phyloP scores from a whole-genome alignment of 2,888 invertebrate genomes.

The Torymus aiolomorphi region DNA sequence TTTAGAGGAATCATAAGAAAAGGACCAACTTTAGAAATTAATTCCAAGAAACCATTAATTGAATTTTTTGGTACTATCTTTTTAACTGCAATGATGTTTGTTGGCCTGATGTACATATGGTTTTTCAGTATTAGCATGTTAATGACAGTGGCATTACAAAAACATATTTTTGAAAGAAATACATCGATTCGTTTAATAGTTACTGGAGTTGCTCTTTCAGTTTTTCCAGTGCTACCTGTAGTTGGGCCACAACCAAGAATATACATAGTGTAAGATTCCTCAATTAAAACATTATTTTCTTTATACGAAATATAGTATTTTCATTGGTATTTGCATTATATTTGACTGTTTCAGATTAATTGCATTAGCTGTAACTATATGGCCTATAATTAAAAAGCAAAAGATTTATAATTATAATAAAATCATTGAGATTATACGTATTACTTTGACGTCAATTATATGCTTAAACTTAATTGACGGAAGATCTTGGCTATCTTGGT shows the following conservation, averaged over 20 bases:
- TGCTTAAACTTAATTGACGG: constrained; percentile 68
- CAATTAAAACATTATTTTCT: constrained; percentile 10
- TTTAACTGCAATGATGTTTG: constrained; percentile 66
- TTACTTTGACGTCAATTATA: constrained; percentile 65
- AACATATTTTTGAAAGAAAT: constrained; percentile 60
- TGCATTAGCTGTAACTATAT: constrained; percentile 59
- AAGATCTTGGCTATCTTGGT: constrained; percentile 71
- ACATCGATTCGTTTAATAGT: constrained; percentile 42
- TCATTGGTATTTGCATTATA: constrained; percentile 1
- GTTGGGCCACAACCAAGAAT: constrained; percentile 83
- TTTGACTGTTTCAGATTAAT: constrained; percentile 60
- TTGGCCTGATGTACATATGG: constrained; percentile 67
- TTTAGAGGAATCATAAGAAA: constrained; percentile 59
- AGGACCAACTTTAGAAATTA: constrained; percentile 58
- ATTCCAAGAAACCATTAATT: constrained; percentile 54
- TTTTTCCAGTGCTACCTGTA: constrained; percentile 88
- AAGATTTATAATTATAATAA: constrained; percentile 58
- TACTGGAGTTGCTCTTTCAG: constrained; percentile 77
- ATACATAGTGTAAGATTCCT: constrained; percentile 79
- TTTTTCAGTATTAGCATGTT: constrained; percentile 69
- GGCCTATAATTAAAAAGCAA: constrained; percentile 48
- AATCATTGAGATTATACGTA: constrained; percentile 64
- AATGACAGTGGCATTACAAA: constrained; percentile 63
- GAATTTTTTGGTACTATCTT: constrained; percentile 63
- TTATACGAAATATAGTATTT: constrained; percentile 4